Percentiles rank a stretch among this genome's conserved stretches.
Evolutionary conservation across 2,113 vertebrate genomes (phyloP).

Genomic region (Sphaerodactylus townsendi): DNA sequence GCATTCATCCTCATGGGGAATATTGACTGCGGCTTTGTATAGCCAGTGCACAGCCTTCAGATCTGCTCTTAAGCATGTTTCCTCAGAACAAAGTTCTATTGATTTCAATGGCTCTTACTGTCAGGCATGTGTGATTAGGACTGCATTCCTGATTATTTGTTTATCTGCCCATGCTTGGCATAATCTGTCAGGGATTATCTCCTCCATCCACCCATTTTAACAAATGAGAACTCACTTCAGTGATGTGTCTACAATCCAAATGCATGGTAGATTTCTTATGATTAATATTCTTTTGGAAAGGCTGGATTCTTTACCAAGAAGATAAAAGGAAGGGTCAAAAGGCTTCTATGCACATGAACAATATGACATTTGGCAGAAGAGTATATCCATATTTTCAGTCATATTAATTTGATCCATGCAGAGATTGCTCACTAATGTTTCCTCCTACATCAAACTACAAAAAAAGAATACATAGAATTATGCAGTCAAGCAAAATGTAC

Average conservation of each 20-base stretch:
- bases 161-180: too few species aligned
- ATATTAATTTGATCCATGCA: neutral
- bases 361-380: neutral
- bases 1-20: neutral
- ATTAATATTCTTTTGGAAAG: neutral
- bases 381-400: neutral
- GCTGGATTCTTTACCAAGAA: too few species aligned
- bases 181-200: neutral
- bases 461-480: neutral
- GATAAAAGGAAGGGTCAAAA: neutral
- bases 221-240: constrained; percentile 9
- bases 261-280: neutral
- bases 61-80: neutral
- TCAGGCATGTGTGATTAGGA: too few species aligned
- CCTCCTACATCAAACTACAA: neutral
- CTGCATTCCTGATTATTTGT: too few species aligned
- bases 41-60: constrained; percentile 4
- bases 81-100: too few species aligned
- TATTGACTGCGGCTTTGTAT: constrained; percentile 29
- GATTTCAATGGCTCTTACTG: too few species aligned
- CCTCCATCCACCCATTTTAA: constrained; percentile 18
- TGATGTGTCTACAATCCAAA: neutral
- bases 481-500: neutral
- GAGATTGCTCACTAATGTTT: neutral
- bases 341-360: neutral